Base-by-base conservation (phyloP, 2,113 vertebrate genomes). In the Ochotona curzoniae region DNA sequence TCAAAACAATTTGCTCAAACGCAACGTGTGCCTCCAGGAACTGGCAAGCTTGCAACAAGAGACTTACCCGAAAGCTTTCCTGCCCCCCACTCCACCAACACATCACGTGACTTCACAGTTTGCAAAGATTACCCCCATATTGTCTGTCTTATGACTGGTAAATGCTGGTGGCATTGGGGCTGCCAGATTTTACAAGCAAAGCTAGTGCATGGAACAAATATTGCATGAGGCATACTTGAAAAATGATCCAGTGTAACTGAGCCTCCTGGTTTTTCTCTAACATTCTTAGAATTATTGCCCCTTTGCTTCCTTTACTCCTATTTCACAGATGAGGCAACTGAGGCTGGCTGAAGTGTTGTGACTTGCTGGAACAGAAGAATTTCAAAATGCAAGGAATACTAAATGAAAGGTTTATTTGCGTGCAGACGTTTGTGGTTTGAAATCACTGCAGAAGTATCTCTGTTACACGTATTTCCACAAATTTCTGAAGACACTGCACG, bases 121-220 rank as follows among this genome's bases (percentile, higher is more conserved):
- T n/a, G 47, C n/a, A 51, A 9, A 92, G 67, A 21, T 60, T 20
- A 2, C 9, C 61, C 66, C 20, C 2, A 1, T 14, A 26, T 9
- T 60, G 61, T 35, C 76, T 21, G 12, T 23, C 49, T 4, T 4
- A 1, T 51, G 70, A 54, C 61, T 7, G 70, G 38, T 30, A 28
- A 73, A 28, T 12, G 17, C 38, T 23, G 51, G 54, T 25, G 64
- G 60, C 7, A 35, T 7, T 3, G 5, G 30, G 25, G 28, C 14
- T 66, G 44, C 61, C 84, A 63, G 63, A 60, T 6, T 12, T 49
- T 54, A 81, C 73, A 63, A 61, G 26, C 57, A 21, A 76, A 94
- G 17, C 35, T 17, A 13, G 1, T 0, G 0, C 9, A 20, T 7
- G 38, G 35, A 7, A 57, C 9, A 78, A 25, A 67, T 14, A 30